A percentile compares a stretch with the other conserved stretches of the same genome.
Evolutionary conservation across 1,140 invertebrate genomes (phyloP).

Genomic region (Pogonomyrmex californicus): DNA sequence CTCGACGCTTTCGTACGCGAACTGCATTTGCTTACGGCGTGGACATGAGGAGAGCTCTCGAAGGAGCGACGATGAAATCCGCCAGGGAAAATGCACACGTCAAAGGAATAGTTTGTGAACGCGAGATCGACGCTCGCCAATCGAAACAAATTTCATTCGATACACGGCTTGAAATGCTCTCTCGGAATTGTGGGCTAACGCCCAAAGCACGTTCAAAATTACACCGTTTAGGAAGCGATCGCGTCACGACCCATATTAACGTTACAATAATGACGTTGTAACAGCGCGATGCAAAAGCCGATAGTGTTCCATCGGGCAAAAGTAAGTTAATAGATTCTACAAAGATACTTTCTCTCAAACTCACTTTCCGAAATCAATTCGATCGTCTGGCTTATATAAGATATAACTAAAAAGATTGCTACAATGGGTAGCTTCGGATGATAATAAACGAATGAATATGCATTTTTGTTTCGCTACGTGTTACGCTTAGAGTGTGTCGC

Average conservation of each 20-base stretch:
- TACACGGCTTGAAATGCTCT: conserved; percentile 20
- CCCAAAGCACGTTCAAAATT: conserved; percentile 53
- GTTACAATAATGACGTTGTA: conserved; percentile 52
- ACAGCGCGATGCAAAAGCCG: not conserved
- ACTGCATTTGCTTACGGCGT: conserved; percentile 53
- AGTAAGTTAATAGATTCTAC: conserved; percentile 28
- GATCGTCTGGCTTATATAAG: not conserved
- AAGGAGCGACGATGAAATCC: conserved; percentile 64
- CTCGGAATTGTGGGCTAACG: conserved; percentile 37
- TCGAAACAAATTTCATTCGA: conserved; percentile 60
- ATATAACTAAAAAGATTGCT: conserved; percentile 6
- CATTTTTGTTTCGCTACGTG: conserved; percentile 2
- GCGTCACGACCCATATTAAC: conserved; percentile 29
- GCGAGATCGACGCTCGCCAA: conserved; percentile 42
- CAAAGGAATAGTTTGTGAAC: conserved; percentile 64
- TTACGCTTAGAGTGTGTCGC: conserved; percentile 20
- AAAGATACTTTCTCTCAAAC: not conserved
- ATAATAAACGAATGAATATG: conserved; percentile 59
- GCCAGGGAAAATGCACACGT: conserved; percentile 56
- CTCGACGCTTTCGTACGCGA: conserved; percentile 68
- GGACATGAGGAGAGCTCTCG: conserved; percentile 62
- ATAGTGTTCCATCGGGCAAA: not conserved
- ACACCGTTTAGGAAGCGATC: conserved; percentile 38
- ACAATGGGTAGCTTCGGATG: not conserved
- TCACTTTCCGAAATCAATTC: not conserved